phyloP scores from a whole-genome alignment of 2,113 vertebrate species.

The Microtus pennsylvanicus region DNA sequence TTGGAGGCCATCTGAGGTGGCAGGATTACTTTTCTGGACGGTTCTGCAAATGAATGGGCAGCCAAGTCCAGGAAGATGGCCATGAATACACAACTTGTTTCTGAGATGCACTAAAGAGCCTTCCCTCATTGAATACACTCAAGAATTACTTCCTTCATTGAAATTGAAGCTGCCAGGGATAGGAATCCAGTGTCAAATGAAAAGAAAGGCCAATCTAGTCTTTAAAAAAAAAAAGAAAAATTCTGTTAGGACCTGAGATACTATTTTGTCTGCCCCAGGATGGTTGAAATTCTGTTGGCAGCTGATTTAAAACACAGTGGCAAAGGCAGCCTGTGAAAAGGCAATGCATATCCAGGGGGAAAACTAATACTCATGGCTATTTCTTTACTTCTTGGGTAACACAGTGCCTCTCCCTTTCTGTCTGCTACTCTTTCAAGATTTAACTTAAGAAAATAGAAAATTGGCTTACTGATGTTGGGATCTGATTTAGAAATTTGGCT shows the following conservation, averaged over 20 bases:
- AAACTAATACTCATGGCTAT: background rate
- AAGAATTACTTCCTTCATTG: background rate
- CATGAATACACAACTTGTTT: slow-evolving; percentile 14
- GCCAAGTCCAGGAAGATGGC: background rate
- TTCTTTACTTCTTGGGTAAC: background rate
- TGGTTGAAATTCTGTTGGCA: background rate
- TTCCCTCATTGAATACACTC: background rate
- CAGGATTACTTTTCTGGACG: slow-evolving; percentile 39
- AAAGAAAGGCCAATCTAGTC: slow-evolving; percentile 23
- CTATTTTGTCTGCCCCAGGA: background rate
- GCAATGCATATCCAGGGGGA: background rate
- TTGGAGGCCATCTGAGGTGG: slow-evolving; percentile 45
- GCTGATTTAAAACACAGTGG: slow-evolving; percentile 28
- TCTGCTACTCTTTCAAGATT: background rate
- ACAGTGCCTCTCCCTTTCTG: background rate
- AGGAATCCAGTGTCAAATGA: background rate
- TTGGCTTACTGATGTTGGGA: background rate
- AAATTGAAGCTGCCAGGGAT: slow-evolving; percentile 50
- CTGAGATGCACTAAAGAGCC: background rate
- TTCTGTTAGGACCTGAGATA: background rate
- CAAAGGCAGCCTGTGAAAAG: background rate
- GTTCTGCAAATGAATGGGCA: background rate
- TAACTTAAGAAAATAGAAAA: slow-evolving; percentile 49
- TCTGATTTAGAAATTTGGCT: slow-evolving; percentile 46
- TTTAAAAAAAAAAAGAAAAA: slow-evolving; percentile 15